A percentile compares a stretch with the other conserved stretches of the same genome.
These are phyloP conservation scores for Cherax quadricarinatus DNA, from an alignment of 1,140 invertebrate species.

Conservation along the genomic window DNA sequence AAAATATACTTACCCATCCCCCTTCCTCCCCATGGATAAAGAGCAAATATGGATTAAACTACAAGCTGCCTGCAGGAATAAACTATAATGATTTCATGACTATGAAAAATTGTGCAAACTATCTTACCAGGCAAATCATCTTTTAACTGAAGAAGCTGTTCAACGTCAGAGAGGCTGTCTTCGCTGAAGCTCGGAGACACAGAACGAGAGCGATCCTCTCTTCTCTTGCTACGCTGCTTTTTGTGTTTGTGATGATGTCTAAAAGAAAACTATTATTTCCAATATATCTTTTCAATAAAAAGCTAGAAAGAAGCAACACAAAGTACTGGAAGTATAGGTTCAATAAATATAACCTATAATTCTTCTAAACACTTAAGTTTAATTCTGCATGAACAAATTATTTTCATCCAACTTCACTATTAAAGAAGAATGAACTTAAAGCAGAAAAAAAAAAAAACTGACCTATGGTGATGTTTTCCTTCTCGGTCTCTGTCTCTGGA, in stretches of 20 bases:
- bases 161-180: constrained; percentile 56
- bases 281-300: neutral
- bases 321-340: neutral
- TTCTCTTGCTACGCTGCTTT: constrained; percentile 50
- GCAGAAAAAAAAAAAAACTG: too few species aligned
- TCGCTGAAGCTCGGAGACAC: constrained; percentile 44
- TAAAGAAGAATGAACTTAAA: too few species aligned
- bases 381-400: neutral
- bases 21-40: too few species aligned
- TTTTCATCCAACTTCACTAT: neutral
- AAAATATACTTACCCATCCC: too few species aligned
- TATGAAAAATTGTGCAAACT: too few species aligned
- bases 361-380: too few species aligned
- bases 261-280: neutral
- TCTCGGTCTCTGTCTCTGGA: constrained; percentile 73
- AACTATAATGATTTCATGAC: too few species aligned
- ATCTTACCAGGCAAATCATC: constrained; percentile 29
- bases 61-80: too few species aligned
- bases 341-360: too few species aligned
- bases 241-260: constrained; percentile 66
- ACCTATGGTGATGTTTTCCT: constrained; percentile 52
- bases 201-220: constrained; percentile 42
- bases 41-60: too few species aligned
- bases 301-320: neutral
- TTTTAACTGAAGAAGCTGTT: constrained; percentile 49